These are phyloP conservation scores for Canis aureus DNA, from an alignment of 2,113 vertebrate genomes.

Conservation along the genomic window DNA sequence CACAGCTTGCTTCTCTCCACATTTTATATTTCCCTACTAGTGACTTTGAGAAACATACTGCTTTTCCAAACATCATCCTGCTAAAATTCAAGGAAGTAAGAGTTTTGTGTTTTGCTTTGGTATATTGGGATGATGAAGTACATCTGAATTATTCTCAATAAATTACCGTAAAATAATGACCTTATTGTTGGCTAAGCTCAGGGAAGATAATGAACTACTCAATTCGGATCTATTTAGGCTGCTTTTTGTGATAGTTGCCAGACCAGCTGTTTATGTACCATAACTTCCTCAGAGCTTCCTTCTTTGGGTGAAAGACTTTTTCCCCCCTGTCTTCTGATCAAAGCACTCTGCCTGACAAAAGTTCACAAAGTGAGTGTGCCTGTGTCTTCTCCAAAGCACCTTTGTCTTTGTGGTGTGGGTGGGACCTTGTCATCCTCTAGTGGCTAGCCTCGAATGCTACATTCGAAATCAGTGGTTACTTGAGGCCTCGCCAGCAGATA, in stretches of 20 bases:
- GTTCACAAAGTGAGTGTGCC: neutral
- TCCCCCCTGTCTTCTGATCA: neutral
- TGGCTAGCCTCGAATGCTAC: neutral
- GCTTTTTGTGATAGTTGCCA: conserved; percentile 1
- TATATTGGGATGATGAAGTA: neutral
- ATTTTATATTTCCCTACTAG: neutral
- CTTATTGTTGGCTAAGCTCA: neutral
- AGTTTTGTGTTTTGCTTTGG: neutral
- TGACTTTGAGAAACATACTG: neutral
- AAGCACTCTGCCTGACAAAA: neutral
- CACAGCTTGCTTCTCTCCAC: neutral
- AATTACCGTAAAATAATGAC: neutral
- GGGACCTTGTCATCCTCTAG: conserved; percentile 45
- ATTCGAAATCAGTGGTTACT: neutral
- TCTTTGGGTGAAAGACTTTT: neutral
- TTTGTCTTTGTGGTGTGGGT: neutral
- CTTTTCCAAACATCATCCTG: neutral
- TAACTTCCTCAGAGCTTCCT: conserved; percentile 13
- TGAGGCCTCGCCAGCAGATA: neutral
- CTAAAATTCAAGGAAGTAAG: neutral
- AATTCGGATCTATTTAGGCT: neutral
- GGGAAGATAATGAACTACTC: neutral
- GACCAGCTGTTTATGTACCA: neutral
- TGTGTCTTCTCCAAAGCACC: conserved; percentile 47
- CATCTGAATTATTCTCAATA: neutral